Conservation (phyloP, 2,888 invertebrate genomes). For the Drosophila longiperda region DNA sequence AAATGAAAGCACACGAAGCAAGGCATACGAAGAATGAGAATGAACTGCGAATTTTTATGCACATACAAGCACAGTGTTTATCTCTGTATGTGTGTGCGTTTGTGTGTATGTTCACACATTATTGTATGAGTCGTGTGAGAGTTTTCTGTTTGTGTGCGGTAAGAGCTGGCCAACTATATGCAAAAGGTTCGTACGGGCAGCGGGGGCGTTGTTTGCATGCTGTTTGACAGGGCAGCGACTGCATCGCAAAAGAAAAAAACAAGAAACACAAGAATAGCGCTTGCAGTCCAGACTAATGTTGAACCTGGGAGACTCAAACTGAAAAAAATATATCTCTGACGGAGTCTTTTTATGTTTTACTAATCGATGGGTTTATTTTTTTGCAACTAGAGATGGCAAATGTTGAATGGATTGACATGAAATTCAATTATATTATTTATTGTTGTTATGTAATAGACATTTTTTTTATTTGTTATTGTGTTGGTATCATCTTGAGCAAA, state of each 20-base stretch:
- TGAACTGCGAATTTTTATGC: constrained; percentile 65
- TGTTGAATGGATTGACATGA: constrained; percentile 29
- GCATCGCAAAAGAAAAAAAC: constrained; percentile 15
- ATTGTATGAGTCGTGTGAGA: background rate
- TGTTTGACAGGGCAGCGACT: constrained; percentile 40
- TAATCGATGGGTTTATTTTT: constrained; percentile 41
- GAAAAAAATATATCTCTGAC: constrained; percentile 4
- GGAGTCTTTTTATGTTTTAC: constrained; percentile 19
- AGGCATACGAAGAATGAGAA: constrained; percentile 52
- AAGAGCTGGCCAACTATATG: constrained; percentile 41
- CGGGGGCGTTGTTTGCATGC: constrained; percentile 45
- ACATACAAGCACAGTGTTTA: constrained; percentile 28
- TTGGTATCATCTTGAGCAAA: background rate
- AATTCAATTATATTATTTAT: background rate
- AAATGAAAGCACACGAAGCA: constrained; percentile 59
- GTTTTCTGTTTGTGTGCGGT: constrained; percentile 10
- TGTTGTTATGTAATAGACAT: background rate
- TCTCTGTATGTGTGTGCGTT: constrained; percentile 5
- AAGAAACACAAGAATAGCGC: constrained; percentile 4
- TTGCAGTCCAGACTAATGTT: constrained; percentile 5
- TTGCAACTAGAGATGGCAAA: constrained; percentile 35
- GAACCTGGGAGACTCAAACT: constrained; percentile 5
- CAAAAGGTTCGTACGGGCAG: constrained; percentile 20
- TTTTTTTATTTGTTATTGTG: no score
- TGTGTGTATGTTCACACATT: constrained; percentile 4